A percentile compares a stretch with the other conserved stretches of the same genome.
Evolutionary conservation across 2,888 invertebrate genomes (phyloP).

Genomic region (Brassicogethes aeneus): DNA sequence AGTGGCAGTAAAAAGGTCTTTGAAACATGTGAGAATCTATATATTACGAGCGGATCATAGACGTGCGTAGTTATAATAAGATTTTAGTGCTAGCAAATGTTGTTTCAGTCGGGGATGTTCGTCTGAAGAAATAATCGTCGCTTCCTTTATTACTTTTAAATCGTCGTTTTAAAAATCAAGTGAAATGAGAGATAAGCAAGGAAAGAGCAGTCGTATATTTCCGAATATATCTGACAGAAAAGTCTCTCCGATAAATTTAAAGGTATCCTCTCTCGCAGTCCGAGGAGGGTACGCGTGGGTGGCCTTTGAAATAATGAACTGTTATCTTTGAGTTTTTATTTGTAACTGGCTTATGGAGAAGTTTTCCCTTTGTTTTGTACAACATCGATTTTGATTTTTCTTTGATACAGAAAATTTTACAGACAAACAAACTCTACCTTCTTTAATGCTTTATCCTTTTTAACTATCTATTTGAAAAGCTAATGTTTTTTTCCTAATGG

Average conservation of each 20-base stretch:
- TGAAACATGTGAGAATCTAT: neutral
- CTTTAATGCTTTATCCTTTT: no score
- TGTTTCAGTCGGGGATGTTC: neutral
- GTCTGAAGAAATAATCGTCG: neutral
- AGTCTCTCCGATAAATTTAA: neutral
- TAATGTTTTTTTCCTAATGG: no score
- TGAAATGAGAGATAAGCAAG: neutral
- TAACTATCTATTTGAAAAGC: no score
- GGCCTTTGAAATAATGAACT: constrained; percentile 1
- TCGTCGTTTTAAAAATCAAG: no score
- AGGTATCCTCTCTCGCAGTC: no score
- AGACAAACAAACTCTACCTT: no score
- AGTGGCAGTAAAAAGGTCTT: neutral
- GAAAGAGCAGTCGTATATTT: neutral
- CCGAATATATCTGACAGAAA: neutral
- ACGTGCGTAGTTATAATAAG: neutral
- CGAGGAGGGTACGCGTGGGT: no score
- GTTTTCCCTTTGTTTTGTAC: neutral
- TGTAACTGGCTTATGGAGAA: neutral
- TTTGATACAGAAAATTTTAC: no score
- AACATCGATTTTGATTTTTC: neutral
- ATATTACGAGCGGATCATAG: neutral
- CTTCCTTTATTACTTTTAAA: no score
- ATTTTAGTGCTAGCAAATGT: constrained; percentile 1
- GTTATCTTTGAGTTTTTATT: neutral